Percentiles rank a stretch among this genome's conserved stretches.
Evolutionary conservation across 2,113 vertebrate genomes (phyloP).

Genomic region (Gymnorhina tibicen): DNA sequence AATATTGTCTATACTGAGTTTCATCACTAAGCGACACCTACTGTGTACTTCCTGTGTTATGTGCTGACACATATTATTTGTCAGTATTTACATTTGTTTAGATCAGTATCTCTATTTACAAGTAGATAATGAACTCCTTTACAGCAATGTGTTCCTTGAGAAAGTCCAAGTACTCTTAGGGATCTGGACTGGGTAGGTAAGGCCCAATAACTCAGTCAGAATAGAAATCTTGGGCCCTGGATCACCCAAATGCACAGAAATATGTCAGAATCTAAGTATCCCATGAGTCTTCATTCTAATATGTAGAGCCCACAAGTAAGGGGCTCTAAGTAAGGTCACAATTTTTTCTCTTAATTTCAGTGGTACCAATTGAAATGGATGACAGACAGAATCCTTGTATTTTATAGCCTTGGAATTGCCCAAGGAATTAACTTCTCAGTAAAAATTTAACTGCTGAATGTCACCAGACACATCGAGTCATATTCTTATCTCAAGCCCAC

Average conservation of each 20-base stretch:
- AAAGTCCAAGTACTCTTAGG: not conserved
- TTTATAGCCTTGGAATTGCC: not conserved
- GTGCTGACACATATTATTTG: not conserved
- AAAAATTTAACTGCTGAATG: not conserved
- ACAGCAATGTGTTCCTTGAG: not conserved
- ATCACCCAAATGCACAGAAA: not conserved
- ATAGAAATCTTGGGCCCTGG: not conserved
- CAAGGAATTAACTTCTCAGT: not conserved
- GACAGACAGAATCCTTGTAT: not conserved
- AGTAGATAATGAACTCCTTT: not conserved
- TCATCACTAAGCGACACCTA: not conserved
- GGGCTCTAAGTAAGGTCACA: not conserved
- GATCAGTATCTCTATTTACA: not conserved
- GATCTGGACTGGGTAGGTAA: not conserved
- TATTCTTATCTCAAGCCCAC: not conserved
- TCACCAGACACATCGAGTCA: not conserved
- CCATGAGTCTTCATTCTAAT: not conserved
- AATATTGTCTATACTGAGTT: not conserved
- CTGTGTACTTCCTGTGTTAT: not conserved
- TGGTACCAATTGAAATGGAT: not conserved
- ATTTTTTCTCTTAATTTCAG: not conserved
- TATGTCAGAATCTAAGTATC: not conserved
- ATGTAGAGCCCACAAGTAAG: not conserved
- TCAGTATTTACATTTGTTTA: not conserved
- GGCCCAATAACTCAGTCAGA: not conserved